Base-by-base conservation (phyloP, 2,113 vertebrate genomes). In the Sylvilagus bachmani region DNA sequence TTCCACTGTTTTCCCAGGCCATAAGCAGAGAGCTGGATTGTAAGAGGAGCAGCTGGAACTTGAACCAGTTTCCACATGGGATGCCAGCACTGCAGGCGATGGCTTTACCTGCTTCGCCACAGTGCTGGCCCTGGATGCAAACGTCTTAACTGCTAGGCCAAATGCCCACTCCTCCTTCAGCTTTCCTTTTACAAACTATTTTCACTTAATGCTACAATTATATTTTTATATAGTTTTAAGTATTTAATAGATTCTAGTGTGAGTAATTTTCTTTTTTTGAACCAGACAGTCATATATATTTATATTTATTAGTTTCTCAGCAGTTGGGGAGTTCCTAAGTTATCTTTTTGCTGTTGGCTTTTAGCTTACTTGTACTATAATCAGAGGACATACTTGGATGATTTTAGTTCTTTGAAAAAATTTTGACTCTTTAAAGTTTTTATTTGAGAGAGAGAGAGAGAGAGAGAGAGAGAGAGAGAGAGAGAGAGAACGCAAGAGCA, bases 141-240 rank as follows among this genome's bases (percentile, higher is more conserved):
- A 44, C 5, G 38, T 44, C 38, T 44, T 44, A 44, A 44, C 38
- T 44, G 38, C 5, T 44, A 5, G 38, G 38, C 38, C 38, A 44
- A 44, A 44, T 44, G 38, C 38, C 38, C 38, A 44, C 38, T 44
- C 38, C 38, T 44, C 38, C 38, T 75, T 67, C 31, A 86, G 61
- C 33, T 31, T 90, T 90, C 75, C 11, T 64, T 94, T 87, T 51
- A 44, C 84, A 67, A 96, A 78, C 24, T 75, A 36, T 51, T 84
- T 95, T 75, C 11, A 64, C 83, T 90, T 51, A 73, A 79, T 17
- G 25, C 10, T 94, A 25, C 75, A 49, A 24, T 3, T 67, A 90
- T 66, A 62, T 82, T 87, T 29, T 61, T 80, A 55, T 61, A 82
- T 90, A 29, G 19, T 90, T 87, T n/a, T 70, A 49, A 75, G 78